A percentile compares a stretch with the other conserved stretches of the same genome.
Conservation (phyloP, 2,113 vertebrate species). For the human region DNA sequence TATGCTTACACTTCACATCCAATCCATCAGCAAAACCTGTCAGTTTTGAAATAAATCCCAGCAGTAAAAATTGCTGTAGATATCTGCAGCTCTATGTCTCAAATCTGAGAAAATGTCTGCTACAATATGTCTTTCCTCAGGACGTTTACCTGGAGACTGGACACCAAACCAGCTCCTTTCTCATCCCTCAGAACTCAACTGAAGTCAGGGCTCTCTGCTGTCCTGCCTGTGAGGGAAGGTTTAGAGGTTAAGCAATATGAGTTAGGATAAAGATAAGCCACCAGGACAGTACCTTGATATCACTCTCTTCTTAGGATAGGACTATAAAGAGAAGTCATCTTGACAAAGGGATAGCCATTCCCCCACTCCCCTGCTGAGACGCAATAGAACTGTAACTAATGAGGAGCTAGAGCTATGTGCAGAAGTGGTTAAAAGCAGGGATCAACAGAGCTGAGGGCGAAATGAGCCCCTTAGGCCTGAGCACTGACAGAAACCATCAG, state of each 20-base stretch:
- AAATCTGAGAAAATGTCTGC: constrained; percentile 23
- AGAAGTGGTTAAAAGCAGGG: neutral
- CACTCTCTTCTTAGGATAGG: neutral
- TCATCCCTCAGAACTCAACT: neutral
- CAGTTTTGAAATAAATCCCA: constrained; percentile 38
- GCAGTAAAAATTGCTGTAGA: neutral
- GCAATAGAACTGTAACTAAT: neutral
- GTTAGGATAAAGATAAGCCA: neutral
- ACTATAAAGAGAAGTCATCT: neutral
- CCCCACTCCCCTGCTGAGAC: neutral
- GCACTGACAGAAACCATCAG: neutral
- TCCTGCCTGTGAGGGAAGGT: neutral
- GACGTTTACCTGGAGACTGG: neutral
- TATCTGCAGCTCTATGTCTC: neutral
- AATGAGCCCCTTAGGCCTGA: neutral
- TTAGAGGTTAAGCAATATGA: neutral
- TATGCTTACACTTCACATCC: constrained; percentile 28
- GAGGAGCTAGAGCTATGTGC: neutral
- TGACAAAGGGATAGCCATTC: neutral
- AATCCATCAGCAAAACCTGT: neutral
- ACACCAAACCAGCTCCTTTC: neutral
- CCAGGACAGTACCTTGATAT: neutral
- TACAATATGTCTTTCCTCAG: neutral
- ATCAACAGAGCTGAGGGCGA: neutral
- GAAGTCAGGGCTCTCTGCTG: neutral